A percentile compares a stretch with the other conserved stretches of the same genome.
These are phyloP conservation scores for Fundulus diaphanus DNA, from an alignment of 2,797 vertebrate species.

Conservation along the genomic window DNA sequence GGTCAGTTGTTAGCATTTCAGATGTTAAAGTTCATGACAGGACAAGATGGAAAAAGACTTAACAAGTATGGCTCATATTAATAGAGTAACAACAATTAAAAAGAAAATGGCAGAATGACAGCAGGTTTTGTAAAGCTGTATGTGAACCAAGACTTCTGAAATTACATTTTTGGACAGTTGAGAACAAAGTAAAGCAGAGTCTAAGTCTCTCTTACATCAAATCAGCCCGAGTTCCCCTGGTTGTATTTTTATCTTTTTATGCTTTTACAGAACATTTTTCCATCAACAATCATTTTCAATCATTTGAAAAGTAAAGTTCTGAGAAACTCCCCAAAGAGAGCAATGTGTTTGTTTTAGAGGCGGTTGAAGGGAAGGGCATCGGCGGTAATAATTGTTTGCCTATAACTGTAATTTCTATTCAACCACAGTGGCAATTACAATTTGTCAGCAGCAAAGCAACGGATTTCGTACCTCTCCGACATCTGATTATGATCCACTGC, in stretches of 20 bases:
- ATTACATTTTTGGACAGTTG: too few species aligned
- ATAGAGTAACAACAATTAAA: background rate
- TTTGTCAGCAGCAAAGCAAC: slow-evolving; percentile 67
- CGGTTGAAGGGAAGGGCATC: slow-evolving; percentile 35
- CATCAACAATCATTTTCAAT: background rate
- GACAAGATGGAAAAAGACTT: too few species aligned
- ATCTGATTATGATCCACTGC: slow-evolving; percentile 70
- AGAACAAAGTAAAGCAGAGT: too few species aligned
- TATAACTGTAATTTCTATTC: slow-evolving; percentile 69
- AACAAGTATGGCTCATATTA: background rate
- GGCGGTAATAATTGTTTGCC: slow-evolving; percentile 47
- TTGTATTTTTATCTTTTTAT: background rate
- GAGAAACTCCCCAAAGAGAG: background rate
- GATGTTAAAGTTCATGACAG: too few species aligned
- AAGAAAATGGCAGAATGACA: background rate
- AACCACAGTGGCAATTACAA: slow-evolving; percentile 76
- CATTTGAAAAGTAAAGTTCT: background rate
- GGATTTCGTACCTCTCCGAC: slow-evolving; percentile 63
- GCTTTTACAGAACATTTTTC: background rate
- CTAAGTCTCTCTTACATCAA: too few species aligned
- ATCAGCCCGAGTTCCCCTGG: background rate
- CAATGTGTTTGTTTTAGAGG: slow-evolving; percentile 52
- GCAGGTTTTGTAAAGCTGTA: background rate
- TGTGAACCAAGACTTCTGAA: background rate
- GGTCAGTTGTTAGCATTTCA: background rate